Percentiles rank a stretch among this genome's conserved stretches.
phyloP scores from a whole-genome alignment of 2,797 vertebrate genomes.

The Enteromius thamalakanensis region DNA sequence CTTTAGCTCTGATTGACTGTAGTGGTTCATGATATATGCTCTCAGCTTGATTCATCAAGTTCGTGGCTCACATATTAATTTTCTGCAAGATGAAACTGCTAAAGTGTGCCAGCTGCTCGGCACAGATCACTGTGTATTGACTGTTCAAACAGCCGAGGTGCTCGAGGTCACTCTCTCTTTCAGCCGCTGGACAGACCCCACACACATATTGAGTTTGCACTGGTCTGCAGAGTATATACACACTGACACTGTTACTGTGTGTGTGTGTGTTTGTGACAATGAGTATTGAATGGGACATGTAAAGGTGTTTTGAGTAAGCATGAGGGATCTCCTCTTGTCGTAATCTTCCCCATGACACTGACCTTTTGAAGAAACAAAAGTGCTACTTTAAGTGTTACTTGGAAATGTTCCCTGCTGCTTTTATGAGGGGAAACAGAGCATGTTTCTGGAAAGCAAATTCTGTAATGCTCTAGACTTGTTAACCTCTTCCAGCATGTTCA shows the following conservation, averaged over 20 bases:
- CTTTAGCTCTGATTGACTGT: too few relatives aligned
- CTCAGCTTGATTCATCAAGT: slow-evolving; percentile 19
- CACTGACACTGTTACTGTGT: slow-evolving; percentile 11
- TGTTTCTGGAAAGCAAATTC: slow-evolving; percentile 72
- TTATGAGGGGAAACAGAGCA: slow-evolving; percentile 80
- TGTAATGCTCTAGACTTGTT: slow-evolving; percentile 65
- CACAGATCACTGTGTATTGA: slow-evolving; percentile 52
- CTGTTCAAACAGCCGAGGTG: slow-evolving; percentile 54
- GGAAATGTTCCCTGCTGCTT: slow-evolving; percentile 79
- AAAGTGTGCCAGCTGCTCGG: slow-evolving; percentile 31
- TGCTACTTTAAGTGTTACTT: slow-evolving; percentile 76
- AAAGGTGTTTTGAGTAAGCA: slow-evolving; percentile 16
- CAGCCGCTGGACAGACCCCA: slow-evolving; percentile 46
- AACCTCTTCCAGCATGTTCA: slow-evolving; percentile 56
- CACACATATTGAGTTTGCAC: slow-evolving; percentile 38
- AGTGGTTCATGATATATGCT: background rate
- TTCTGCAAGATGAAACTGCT: slow-evolving; percentile 36
- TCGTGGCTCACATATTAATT: background rate
- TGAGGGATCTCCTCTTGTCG: slow-evolving; percentile 54
- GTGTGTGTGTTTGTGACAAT: background rate
- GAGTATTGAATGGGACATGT: background rate
- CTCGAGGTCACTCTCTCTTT: slow-evolving; percentile 54
- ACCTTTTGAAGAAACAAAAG: slow-evolving; percentile 61
- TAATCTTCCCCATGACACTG: slow-evolving; percentile 49
- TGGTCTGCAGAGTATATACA: slow-evolving; percentile 43